phyloP scores from a whole-genome alignment of 2,797 vertebrate species.

The Acipenser transmontanus region DNA sequence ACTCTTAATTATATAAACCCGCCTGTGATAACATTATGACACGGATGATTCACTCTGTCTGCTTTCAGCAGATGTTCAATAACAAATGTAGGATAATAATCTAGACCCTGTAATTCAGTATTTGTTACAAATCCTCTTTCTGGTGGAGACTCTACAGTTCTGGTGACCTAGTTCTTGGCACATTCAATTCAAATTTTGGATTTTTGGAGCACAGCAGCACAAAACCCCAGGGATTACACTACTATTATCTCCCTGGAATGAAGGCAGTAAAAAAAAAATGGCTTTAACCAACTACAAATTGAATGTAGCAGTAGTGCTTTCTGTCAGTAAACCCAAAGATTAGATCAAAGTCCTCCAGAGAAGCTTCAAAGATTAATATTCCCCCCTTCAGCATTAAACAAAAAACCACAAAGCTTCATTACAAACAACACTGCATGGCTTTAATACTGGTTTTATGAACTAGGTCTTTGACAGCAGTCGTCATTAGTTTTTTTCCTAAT shows the following conservation, averaged over 20 bases:
- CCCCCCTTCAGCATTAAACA: not conserved
- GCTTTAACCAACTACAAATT: not conserved
- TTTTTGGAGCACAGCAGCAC: not conserved
- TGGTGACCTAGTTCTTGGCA: slow-evolving; percentile 4
- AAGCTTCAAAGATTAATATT: slow-evolving; percentile 7
- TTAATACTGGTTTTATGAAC: not conserved
- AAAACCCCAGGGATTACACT: slow-evolving; percentile 8
- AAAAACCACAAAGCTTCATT: slow-evolving; percentile 4
- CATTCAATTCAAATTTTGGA: not conserved
- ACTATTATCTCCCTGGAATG: slow-evolving; percentile 1
- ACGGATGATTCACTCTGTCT: not conserved
- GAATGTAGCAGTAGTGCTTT: slow-evolving; percentile 2
- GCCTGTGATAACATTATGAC: not conserved
- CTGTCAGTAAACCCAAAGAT: slow-evolving; percentile 1
- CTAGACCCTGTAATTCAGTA: not conserved
- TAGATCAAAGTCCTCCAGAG: slow-evolving; percentile 2
- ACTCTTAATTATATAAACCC: not conserved
- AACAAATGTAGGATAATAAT: not conserved
- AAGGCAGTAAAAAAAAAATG: not conserved
- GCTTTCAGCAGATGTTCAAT: slow-evolving; percentile 6
- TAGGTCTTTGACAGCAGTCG: not conserved
- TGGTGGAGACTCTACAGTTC: not conserved
- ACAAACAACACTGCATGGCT: not conserved
- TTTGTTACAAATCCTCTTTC: slow-evolving; percentile 4
- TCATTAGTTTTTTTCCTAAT: not conserved